Percentiles rank a stretch among this genome's conserved stretches.
Evolutionary conservation across 2,888 invertebrate species (phyloP).

Genomic region (Diabrotica balteata): DNA sequence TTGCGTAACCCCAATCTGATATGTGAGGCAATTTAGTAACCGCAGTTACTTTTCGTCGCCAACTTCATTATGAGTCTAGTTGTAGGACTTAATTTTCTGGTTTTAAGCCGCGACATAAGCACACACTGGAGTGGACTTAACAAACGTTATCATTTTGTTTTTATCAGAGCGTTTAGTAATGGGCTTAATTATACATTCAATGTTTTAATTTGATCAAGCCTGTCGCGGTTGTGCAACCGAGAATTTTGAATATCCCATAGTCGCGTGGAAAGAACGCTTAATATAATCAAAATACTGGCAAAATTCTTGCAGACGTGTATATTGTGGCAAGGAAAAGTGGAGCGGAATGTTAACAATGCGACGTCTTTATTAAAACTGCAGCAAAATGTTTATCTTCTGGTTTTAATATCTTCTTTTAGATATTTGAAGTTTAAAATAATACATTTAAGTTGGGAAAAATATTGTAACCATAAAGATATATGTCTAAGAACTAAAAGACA

Average conservation of each 20-base stretch:
- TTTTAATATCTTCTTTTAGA: too few relatives aligned
- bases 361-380: too few relatives aligned
- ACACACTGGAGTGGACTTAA: conserved; percentile 21
- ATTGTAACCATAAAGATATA: too few relatives aligned
- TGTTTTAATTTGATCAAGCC: conserved; percentile 44
- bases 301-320: neutral
- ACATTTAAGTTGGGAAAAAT: too few relatives aligned
- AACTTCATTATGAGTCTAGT: conserved; percentile 24
- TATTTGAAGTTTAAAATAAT: too few relatives aligned
- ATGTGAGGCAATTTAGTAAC: neutral
- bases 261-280: neutral
- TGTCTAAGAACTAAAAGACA: too few relatives aligned
- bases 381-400: too few relatives aligned
- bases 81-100: conserved; percentile 14
- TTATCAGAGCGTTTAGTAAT: conserved; percentile 32
- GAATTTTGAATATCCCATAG: conserved; percentile 39
- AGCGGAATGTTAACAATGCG: neutral
- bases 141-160: conserved; percentile 30
- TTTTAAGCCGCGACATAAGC: conserved; percentile 19
- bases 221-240: conserved; percentile 32
- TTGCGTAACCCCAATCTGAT: neutral
- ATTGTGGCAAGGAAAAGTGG: neutral
- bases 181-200: conserved; percentile 44
- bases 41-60: neutral
- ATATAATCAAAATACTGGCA: neutral